phyloP scores from a whole-genome alignment of 2,113 vertebrate species.

The Oxyruncus cristatus region DNA sequence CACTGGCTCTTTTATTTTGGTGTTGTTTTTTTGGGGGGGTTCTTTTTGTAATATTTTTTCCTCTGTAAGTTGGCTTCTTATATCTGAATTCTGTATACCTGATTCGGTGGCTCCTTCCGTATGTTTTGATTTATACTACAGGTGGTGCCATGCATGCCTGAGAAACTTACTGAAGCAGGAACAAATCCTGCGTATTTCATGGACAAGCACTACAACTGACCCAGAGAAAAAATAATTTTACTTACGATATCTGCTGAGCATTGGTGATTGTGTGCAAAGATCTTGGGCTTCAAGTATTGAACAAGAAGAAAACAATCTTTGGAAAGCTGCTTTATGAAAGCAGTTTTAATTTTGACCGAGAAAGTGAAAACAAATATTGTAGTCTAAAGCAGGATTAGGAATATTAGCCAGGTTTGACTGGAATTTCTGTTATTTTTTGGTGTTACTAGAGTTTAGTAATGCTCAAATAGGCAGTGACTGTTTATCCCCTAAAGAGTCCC shows the following conservation, averaged over 20 bases:
- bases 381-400: not conserved
- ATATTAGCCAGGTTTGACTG: not conserved
- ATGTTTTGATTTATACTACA: not conserved
- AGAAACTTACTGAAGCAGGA: not conserved
- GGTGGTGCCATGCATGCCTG: not conserved
- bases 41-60: not conserved
- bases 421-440: not conserved
- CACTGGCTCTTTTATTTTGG: not conserved
- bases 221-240: not conserved
- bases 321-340: not conserved
- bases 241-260: not conserved
- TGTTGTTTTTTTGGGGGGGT: not conserved
- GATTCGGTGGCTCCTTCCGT: not conserved
- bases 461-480: not conserved
- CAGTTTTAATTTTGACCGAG: not conserved
- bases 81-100: not conserved
- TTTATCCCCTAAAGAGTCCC: not conserved
- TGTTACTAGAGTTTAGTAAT: not conserved
- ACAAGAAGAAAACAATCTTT: not conserved
- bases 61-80: accelerated
- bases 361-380: not conserved
- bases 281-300: not conserved
- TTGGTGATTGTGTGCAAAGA: not conserved
- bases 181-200: not conserved
- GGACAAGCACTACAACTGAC: not conserved